Evolutionary conservation across 2,888 invertebrate species (phyloP).

Genomic region (Pogonocherus hispidulus): DNA sequence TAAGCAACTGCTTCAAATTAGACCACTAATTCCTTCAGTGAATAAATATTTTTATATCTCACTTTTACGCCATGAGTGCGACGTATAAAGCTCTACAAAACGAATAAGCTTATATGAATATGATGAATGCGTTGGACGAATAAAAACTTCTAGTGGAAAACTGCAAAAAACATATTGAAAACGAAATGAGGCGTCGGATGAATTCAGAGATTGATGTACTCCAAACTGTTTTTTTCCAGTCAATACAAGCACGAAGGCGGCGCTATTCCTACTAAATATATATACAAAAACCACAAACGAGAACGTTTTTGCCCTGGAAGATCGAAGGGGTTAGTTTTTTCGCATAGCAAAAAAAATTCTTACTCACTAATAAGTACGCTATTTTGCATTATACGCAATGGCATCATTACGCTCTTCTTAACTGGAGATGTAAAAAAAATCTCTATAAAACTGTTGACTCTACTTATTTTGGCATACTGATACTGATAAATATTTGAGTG

Average conservation of each 20-base stretch:
- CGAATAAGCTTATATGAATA: slow-evolving; percentile 53
- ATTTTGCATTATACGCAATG: too few species aligned
- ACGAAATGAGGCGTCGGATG: slow-evolving; percentile 42
- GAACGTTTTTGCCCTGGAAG: not conserved
- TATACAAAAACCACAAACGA: not conserved
- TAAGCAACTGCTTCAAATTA: too few species aligned
- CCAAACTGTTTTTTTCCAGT: slow-evolving; percentile 38
- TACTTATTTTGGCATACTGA: too few species aligned
- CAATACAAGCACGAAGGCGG: slow-evolving; percentile 1
- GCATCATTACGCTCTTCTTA: too few species aligned
- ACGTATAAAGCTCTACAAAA: slow-evolving; percentile 48
- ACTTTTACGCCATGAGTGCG: not conserved
- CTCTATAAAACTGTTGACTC: too few species aligned
- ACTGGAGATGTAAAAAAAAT: too few species aligned
- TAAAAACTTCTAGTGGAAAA: slow-evolving; percentile 40
- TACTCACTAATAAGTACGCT: too few species aligned
- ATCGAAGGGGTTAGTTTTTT: not conserved
- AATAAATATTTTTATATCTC: too few species aligned
- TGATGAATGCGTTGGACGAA: slow-evolving; percentile 53
- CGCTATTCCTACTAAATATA: slow-evolving; percentile 3
- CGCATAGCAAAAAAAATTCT: too few species aligned
- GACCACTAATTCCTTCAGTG: too few species aligned
- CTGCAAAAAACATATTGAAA: slow-evolving; percentile 48
- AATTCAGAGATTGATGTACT: slow-evolving; percentile 52
- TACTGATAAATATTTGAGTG: too few species aligned